phyloP scores from a whole-genome alignment of 2,113 vertebrate species.

The Galbula dea region DNA sequence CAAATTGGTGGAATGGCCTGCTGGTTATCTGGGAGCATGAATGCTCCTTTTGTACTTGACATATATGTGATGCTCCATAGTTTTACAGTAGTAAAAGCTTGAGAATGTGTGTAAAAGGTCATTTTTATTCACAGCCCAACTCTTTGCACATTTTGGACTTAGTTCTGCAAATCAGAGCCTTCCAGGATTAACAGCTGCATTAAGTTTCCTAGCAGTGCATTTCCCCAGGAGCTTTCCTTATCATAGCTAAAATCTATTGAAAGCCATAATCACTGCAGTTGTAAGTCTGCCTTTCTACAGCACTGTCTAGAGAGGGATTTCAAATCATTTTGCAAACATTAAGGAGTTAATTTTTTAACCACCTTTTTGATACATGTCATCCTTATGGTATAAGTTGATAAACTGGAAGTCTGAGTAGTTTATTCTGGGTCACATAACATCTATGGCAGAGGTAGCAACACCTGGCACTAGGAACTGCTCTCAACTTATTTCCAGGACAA shows the following conservation, averaged over 20 bases:
- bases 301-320: neutral
- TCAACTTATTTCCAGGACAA: constrained; percentile 14
- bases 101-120: neutral
- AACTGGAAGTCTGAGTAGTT: neutral
- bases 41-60: neutral
- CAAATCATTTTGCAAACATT: neutral
- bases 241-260: neutral
- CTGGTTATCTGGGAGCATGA: neutral
- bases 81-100: neutral
- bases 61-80: neutral
- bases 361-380: neutral
- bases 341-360: constrained; percentile 38
- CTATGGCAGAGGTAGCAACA: neutral
- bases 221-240: constrained; percentile 14
- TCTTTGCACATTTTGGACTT: neutral
- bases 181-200: constrained; percentile 21
- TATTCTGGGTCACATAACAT: constrained; percentile 12
- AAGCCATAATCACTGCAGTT: neutral
- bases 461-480: neutral
- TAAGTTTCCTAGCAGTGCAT: neutral
- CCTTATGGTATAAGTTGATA: constrained; percentile 16
- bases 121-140: neutral
- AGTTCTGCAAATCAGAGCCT: constrained; percentile 4
- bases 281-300: neutral
- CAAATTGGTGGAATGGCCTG: neutral